Conservation (phyloP, 2,888 invertebrate species). For the Arge pagana region DNA sequence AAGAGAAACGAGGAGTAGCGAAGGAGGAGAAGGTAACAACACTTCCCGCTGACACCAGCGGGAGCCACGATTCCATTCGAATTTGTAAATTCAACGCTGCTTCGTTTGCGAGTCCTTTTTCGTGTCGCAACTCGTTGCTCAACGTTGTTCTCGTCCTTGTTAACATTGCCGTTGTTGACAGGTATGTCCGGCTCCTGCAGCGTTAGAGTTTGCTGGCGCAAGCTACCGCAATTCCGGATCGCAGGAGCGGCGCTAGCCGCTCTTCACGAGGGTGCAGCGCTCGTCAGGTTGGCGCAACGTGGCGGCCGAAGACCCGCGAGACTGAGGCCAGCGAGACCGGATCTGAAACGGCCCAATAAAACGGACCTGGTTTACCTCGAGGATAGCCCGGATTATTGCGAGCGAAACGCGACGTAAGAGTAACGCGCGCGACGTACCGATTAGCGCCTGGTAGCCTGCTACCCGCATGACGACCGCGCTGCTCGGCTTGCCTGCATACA, state of each 20-base stretch:
- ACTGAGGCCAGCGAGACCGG: conserved; percentile 73
- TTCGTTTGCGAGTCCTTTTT: too few relatives aligned
- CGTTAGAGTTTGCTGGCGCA: conserved; percentile 87
- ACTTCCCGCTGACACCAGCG: too few relatives aligned
- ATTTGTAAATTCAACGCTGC: too few relatives aligned
- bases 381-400: conserved; percentile 91
- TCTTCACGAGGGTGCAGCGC: conserved; percentile 85
- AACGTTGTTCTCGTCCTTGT: neutral
- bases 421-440: neutral
- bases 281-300: conserved; percentile 70
- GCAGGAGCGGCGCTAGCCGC: conserved; percentile 80
- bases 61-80: too few relatives aligned
- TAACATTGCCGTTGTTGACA: conserved; percentile 29
- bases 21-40: too few relatives aligned
- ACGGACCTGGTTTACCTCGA: conserved; percentile 89
- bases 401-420: conserved; percentile 79
- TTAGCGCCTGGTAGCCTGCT: too few relatives aligned
- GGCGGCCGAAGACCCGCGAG: conserved; percentile 69
- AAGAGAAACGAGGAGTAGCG: too few relatives aligned
- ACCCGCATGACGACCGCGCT: too few relatives aligned
- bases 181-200: conserved; percentile 89
- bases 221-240: conserved; percentile 74
- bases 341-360: conserved; percentile 85
- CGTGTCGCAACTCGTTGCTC: too few relatives aligned
- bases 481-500: too few relatives aligned